Evolutionary conservation across 2,888 invertebrate genomes (phyloP).

Genomic region (Invenusta paracnida): DNA sequence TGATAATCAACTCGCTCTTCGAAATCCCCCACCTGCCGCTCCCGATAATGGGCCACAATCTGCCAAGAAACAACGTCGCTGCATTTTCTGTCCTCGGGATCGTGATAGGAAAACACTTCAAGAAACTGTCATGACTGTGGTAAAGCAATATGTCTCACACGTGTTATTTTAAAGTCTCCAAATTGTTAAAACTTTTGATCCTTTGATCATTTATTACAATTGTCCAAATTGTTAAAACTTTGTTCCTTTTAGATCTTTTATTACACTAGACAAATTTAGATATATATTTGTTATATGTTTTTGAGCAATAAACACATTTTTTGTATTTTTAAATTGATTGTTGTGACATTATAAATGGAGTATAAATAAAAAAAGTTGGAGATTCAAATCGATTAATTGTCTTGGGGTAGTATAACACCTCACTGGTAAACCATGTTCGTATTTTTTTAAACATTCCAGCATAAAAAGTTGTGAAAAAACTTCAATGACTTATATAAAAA

Average conservation of each 20-base stretch:
- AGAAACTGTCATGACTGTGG: background rate
- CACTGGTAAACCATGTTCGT: background rate
- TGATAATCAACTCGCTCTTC: background rate
- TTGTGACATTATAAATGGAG: background rate
- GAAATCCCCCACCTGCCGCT: background rate
- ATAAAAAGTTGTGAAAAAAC: background rate
- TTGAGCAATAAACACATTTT: conserved; percentile 30
- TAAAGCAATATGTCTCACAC: background rate
- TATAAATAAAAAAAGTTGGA: background rate
- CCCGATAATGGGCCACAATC: background rate
- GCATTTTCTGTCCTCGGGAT: background rate
- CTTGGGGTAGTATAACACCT: background rate
- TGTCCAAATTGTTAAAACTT: background rate
- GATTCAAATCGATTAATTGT: background rate
- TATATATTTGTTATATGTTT: background rate
- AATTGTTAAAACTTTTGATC: background rate
- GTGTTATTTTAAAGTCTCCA: background rate
- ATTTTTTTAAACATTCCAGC: background rate
- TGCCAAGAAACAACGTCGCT: background rate
- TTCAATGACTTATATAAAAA: background rate
- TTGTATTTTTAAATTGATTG: background rate
- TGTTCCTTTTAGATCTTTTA: no score
- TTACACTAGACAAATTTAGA: no score
- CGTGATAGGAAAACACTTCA: background rate
- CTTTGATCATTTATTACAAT: background rate